Base-by-base conservation (phyloP, 1,140 invertebrate species). In the Akabosia matsudoensis region DNA sequence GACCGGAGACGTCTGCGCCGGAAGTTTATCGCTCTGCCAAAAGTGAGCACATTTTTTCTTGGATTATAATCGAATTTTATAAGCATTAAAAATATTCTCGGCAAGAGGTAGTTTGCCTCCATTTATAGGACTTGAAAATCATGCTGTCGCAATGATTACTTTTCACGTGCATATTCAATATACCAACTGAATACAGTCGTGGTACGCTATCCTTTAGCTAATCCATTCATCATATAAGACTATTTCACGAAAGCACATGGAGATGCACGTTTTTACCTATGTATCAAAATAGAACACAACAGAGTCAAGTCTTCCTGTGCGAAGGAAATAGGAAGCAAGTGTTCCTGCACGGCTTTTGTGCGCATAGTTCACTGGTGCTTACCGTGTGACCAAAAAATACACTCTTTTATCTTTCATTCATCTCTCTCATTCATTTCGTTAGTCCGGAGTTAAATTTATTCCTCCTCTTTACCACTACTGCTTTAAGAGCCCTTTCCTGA, bases 11-110 rank as follows among this genome's bases (percentile, higher is more conserved):
- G 10, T 24, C 70, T 24, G 33, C 70, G 1, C 37, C 37, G 70
- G 70, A 72, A 72, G 70, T 72, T 13, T 72, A 72, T 22, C 70
- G 70, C 33, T 37, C 30, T 14, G 70, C 70, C 10, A 72, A 72
- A 72, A 72, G 70, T 72, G 70, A 72, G 70, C 2, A 70, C 37
- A 45, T 45, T 45, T 45, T 45, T 18, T 45, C 37, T 18, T 10
- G 37, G 18, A 45, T 45, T 10, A 45, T 45, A 45, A 45, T 45
- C 18, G 37, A n/a, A n/a, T n/a, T n/a, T n/a, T n/a, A n/a, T n/a
- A n/a, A n/a, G n/a, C n/a, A n/a, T n/a, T n/a, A n/a, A n/a, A 45
- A 10, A 45, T 18, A 45, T 45, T 45, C 18, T 45, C 18, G 7
- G 7, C 37, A 45, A 45, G 37, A 45, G 37, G 7, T 45, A 10